Conservation (phyloP, 2,113 vertebrate species). For the Physeter macrocephalus region DNA sequence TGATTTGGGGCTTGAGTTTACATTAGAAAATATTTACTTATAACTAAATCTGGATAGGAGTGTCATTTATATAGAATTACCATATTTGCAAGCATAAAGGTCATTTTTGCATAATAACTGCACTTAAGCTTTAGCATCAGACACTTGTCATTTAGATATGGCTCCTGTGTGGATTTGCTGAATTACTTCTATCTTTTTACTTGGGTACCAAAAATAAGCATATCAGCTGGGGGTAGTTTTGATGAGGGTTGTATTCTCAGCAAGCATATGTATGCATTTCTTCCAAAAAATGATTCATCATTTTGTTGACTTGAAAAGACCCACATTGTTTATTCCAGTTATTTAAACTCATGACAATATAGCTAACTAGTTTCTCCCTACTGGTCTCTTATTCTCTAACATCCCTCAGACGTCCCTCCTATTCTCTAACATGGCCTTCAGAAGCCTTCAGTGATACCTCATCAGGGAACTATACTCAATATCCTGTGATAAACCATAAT, state of each 20-base stretch:
- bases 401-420: neutral
- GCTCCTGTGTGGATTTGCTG: slow-evolving; percentile 50
- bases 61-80: slow-evolving; percentile 73
- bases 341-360: neutral
- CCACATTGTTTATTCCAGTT: neutral
- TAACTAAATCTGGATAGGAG: slow-evolving; percentile 60
- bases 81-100: slow-evolving; percentile 69
- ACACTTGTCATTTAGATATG: slow-evolving; percentile 58
- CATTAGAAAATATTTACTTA: slow-evolving; percentile 73
- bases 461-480: neutral
- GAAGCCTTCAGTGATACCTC: neutral
- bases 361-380: neutral
- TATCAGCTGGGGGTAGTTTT: neutral
- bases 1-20: slow-evolving; percentile 42
- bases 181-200: slow-evolving; percentile 5
- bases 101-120: slow-evolving; percentile 69
- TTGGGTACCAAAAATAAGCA: neutral
- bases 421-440: neutral
- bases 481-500: neutral
- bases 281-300: neutral
- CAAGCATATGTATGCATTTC: neutral
- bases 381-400: neutral
- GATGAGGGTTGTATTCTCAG: neutral
- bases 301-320: slow-evolving; percentile 10
- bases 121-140: slow-evolving; percentile 51